A percentile compares a stretch with the other conserved stretches of the same genome.
phyloP scores from a whole-genome alignment of 2,113 vertebrate genomes.

The Alectura lathami region DNA sequence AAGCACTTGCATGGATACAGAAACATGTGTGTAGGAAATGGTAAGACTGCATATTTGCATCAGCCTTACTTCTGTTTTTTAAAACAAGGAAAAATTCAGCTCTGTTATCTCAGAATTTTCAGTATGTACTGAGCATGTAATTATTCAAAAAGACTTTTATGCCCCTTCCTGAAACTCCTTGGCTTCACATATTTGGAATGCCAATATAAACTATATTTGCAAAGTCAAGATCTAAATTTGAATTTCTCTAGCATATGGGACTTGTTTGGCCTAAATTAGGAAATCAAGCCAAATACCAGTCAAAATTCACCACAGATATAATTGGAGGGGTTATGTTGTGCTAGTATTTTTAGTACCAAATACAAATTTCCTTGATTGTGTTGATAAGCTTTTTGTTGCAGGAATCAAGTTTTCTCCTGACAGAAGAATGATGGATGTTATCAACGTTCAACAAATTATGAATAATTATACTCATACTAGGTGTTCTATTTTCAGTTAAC shows the following conservation, averaged over 20 bases:
- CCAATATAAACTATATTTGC: background rate
- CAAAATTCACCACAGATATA: background rate
- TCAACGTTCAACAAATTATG: background rate
- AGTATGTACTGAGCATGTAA: background rate
- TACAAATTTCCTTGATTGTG: background rate
- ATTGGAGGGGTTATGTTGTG: background rate
- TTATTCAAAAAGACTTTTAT: background rate
- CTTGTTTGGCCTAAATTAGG: background rate
- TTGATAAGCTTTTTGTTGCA: background rate
- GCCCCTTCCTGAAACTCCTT: background rate
- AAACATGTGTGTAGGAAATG: background rate
- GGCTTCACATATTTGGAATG: background rate
- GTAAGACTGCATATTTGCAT: background rate
- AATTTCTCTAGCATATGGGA: background rate
- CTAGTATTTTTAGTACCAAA: background rate
- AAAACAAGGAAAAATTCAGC: background rate
- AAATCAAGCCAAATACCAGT: background rate
- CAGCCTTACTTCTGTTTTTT: background rate
- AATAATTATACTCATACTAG: constrained; percentile 9
- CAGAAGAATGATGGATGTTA: constrained; percentile 30
- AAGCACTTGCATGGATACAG: background rate
- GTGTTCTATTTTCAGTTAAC: background rate
- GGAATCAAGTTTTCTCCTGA: constrained; percentile 20
- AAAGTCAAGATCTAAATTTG: background rate
- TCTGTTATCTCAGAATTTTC: background rate